Evolutionary conservation across 2,888 invertebrate species (phyloP).

Genomic region (Nomada ruficornis): DNA sequence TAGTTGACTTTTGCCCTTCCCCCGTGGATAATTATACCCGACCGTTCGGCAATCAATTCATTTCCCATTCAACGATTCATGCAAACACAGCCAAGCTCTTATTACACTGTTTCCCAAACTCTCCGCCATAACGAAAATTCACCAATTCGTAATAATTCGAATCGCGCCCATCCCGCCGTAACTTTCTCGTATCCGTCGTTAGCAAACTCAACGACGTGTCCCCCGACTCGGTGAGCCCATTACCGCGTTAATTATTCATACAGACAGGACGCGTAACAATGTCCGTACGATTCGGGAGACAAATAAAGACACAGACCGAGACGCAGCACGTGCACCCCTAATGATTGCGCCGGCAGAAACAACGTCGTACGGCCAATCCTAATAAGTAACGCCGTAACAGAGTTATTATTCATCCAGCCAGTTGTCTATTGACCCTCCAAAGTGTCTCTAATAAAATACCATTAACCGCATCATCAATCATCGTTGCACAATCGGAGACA

Average conservation of each 20-base stretch:
- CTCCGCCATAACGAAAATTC: neutral
- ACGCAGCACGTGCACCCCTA: conserved; percentile 41
- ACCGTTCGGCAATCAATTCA: neutral
- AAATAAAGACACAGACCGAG: conserved; percentile 55
- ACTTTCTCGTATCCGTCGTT: conserved; percentile 29
- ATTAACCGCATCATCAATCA: conserved; percentile 80
- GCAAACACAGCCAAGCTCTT: neutral
- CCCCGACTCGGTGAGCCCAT: conserved; percentile 3
- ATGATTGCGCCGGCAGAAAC: conserved; percentile 62
- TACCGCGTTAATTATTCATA: conserved; percentile 56
- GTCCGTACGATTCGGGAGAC: conserved; percentile 21
- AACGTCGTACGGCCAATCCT: conserved; percentile 68
- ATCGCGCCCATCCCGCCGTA: neutral
- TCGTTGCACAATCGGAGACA: conserved; percentile 75
- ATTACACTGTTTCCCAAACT: neutral
- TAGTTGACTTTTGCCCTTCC: conserved; percentile 64
- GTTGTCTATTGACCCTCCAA: conserved; percentile 76
- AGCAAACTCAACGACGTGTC: neutral
- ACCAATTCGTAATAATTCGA: neutral
- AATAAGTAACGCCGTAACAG: conserved; percentile 73
- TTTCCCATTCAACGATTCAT: neutral
- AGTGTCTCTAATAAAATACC: conserved; percentile 79
- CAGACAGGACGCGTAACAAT: conserved; percentile 3
- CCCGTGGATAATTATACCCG: conserved; percentile 21
- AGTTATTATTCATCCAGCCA: conserved; percentile 76